A percentile compares a stretch with the other conserved stretches of the same genome.
Evolutionary conservation across 2,888 invertebrate genomes (phyloP).

Genomic region (Camptogramma bilineatum): DNA sequence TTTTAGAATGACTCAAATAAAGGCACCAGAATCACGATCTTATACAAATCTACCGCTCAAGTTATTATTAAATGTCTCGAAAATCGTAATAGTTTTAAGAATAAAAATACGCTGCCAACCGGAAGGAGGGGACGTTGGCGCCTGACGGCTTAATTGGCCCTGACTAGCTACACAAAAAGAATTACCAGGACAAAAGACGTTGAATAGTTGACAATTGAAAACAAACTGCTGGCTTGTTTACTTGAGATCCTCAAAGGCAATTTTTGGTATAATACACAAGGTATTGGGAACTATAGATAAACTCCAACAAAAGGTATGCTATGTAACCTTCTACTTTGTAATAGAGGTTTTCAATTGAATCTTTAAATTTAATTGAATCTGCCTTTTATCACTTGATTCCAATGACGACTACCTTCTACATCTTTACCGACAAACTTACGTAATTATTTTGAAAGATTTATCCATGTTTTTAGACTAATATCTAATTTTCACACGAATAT

Average conservation of each 20-base stretch:
- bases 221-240: not conserved
- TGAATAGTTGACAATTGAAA: slow-evolving; percentile 40
- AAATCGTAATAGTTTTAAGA: slow-evolving; percentile 6
- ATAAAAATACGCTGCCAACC: slow-evolving; percentile 44
- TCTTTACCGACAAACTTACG: too few relatives aligned
- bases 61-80: not conserved
- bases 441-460: too few relatives aligned
- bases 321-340: too few relatives aligned
- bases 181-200: slow-evolving; percentile 65
- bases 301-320: not conserved
- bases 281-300: not conserved
- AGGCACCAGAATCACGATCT: not conserved
- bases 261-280: not conserved
- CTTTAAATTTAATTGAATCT: too few relatives aligned
- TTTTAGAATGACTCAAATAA: too few relatives aligned
- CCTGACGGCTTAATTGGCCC: slow-evolving; percentile 75
- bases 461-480: too few relatives aligned
- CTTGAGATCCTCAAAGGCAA: not conserved
- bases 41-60: too few relatives aligned
- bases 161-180: slow-evolving; percentile 72
- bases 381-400: too few relatives aligned
- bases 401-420: too few relatives aligned
- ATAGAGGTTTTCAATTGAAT: too few relatives aligned
- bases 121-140: slow-evolving; percentile 65
- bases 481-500: too few relatives aligned